Base-by-base conservation (phyloP, 2,113 vertebrate species). In the Gobius niger region DNA sequence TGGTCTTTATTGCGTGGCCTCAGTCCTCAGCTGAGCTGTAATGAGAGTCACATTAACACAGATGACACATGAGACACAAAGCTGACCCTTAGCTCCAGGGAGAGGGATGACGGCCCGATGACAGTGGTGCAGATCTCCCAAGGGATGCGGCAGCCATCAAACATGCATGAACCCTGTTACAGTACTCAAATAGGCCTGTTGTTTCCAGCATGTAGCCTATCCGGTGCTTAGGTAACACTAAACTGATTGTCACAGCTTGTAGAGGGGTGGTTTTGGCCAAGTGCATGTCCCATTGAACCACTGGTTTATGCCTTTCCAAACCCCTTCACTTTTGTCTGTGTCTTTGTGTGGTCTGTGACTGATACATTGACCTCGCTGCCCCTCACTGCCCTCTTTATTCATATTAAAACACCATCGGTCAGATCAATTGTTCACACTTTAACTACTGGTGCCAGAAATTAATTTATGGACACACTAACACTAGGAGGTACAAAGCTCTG, bases 141-240 rank as follows among this genome's bases (percentile, higher is more conserved):
- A 44, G 79, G 84, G 82, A 72, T 78, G 64, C 66, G 13, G 72
- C 57, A 7, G 73, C 16, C 71, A 85, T 92, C 75, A 92, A 91
- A 84, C 83, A 88, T 92, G 84, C 78, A 93, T 53, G 53, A 86
- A 75, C 18, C 11, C 73, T 63, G 82, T 87, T 82, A 73, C 80
- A 75, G 84, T 73, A 72, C 84, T 89, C 81, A 77, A 82, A 81
- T 76, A 81, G 80, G 79, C 42, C 82, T 72, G 81, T 89, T 88
- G 91, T 89, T 84, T 82, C 85, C 85, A 86, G 83, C 78, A 47
- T 90, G 87, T 88, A 34, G 24, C 24, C 24, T 34, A 81, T 90
- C 81, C 66, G 68, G 82, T 87, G 88, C 86, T 90, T 84, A 75
- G 88, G 84, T 87, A 86, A 88, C 88, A 90, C 81, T 88, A 81